phyloP scores from a whole-genome alignment of 2,113 vertebrate genomes.

The Passerina amoena region DNA sequence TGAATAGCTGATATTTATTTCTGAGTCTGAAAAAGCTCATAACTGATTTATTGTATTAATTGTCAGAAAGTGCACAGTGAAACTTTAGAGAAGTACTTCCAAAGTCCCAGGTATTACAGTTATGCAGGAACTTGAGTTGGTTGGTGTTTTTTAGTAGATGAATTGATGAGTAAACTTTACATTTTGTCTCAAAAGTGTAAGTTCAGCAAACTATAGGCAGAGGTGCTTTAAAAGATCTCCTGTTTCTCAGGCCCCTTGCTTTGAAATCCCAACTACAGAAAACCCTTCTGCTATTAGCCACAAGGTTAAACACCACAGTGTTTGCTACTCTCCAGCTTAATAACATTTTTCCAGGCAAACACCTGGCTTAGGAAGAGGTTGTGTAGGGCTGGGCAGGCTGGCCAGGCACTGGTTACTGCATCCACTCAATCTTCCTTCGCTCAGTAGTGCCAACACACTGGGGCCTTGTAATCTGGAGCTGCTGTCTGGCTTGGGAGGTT shows the following conservation, averaged over 20 bases:
- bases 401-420: not conserved
- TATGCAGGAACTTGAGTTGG: fast-evolving
- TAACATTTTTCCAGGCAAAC: not conserved
- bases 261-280: not conserved
- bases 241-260: not conserved
- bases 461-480: not conserved
- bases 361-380: not conserved
- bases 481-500: not conserved
- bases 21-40: not conserved
- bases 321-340: not conserved
- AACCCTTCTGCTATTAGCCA: not conserved
- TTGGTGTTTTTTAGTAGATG: not conserved
- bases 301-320: not conserved
- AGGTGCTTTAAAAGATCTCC: not conserved
- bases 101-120: not conserved
- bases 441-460: fast-evolving
- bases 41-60: not conserved
- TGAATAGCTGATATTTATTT: not conserved
- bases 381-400: not conserved
- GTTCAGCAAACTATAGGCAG: not conserved
- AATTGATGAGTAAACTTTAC: not conserved
- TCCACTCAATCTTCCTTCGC: not conserved
- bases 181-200: not conserved
- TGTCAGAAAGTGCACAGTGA: not conserved
- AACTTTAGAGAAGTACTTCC: not conserved